Evolutionary conservation across 2,113 vertebrate genomes (phyloP), one percentile per base, ranked within the genome.

Genomic region (Brachirus orientalis): DNA sequence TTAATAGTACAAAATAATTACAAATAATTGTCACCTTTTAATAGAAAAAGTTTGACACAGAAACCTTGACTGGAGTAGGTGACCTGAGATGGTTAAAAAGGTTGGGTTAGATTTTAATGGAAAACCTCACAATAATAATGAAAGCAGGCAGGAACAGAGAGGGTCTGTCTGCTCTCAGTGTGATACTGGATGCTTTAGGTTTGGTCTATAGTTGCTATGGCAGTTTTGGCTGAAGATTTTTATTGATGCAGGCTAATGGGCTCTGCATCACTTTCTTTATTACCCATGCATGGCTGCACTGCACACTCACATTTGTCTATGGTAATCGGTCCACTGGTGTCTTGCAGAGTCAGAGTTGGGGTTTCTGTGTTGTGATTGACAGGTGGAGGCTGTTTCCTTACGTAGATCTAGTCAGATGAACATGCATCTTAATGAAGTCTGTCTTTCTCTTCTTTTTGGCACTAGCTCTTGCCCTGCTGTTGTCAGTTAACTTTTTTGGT

Each of bases 201-300:
- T 56, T 22, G 37, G 38, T 38, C 56, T 77, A 54, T 38, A 48
- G 89, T 90, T 89, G 90, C 86, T 85, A 91, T 88, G 84, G 87
- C 47, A 55, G 33, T 60, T 84, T 67, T 80, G 77, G 58, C 83
- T 70, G 72, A 66, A 67, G 80, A 75, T 79, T 82, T 64, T 56
- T 71, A 86, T 86, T 69, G 80, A 88, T 79, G 77, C 14, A 22
- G 55, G 60, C 62, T 82, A 90, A 86, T 86, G 85, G 80, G 72
- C 63, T 28, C 28, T 74, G 45, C 59, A 70, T 60, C 62, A 6
- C 18, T 72, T 63, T 71, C 58, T 16, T 33, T 7, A 48, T 69
- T 68, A 44, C 46, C 17, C 57, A 57, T 54, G 61, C 63, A 55
- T 51, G 53, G 59, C n/a, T 53, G 38, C 74, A 52, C 14, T 43